Evolutionary conservation across 2,797 vertebrate genomes (phyloP).

Genomic region (Poecile montanus): DNA sequence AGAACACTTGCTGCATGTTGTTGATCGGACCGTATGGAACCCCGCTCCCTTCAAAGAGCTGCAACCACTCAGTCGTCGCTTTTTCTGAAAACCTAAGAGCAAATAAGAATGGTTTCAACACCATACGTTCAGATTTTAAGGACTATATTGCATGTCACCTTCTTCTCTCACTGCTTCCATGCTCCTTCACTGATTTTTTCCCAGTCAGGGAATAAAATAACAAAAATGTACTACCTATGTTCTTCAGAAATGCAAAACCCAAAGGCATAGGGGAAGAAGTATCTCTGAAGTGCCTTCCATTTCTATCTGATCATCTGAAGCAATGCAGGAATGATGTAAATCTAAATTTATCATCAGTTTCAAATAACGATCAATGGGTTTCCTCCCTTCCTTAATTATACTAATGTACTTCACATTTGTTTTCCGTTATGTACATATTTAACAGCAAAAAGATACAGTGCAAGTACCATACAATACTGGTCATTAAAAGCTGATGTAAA

Average conservation of each 20-base stretch:
- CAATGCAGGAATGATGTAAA: slow-evolving; percentile 29
- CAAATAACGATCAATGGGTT: slow-evolving; percentile 43
- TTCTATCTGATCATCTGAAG: slow-evolving; percentile 61
- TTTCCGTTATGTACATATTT: background rate
- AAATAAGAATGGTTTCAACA: slow-evolving; percentile 62
- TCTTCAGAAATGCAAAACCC: slow-evolving; percentile 50
- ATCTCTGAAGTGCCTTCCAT: slow-evolving; percentile 24
- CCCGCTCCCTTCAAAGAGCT: slow-evolving; percentile 87
- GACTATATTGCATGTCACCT: background rate
- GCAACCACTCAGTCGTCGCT: slow-evolving; percentile 85
- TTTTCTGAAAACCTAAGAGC: slow-evolving; percentile 85
- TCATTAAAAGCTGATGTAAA: slow-evolving; percentile 57
- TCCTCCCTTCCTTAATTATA: slow-evolving; percentile 55
- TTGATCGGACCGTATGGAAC: slow-evolving; percentile 94
- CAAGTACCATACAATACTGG: background rate
- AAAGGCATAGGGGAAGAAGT: slow-evolving; percentile 23
- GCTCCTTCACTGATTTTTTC: slow-evolving; percentile 15
- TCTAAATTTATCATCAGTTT: slow-evolving; percentile 59
- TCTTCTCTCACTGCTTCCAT: background rate
- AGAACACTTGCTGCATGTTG: slow-evolving; percentile 89
- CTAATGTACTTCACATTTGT: slow-evolving; percentile 42
- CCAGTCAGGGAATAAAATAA: slow-evolving; percentile 46
- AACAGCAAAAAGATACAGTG: slow-evolving; percentile 34
- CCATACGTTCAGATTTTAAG: slow-evolving; percentile 13
- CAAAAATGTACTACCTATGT: slow-evolving; percentile 27